Percentiles rank a stretch among this genome's conserved stretches.
Conservation (phyloP, 2,113 vertebrate species). For the Ictalurus punctatus region DNA sequence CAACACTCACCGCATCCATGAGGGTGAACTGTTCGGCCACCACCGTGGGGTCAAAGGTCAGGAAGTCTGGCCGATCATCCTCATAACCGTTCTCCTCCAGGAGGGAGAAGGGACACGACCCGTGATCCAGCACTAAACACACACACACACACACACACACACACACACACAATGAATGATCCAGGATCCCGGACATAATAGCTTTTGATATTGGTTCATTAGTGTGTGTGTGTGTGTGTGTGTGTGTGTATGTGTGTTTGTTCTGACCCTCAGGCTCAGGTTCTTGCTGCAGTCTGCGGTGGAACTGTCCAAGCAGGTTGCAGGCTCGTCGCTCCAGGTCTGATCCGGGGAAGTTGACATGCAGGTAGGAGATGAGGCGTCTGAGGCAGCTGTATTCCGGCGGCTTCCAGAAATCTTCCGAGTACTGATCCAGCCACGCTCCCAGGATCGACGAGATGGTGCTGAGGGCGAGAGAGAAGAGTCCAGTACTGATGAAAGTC, state of each 20-base stretch:
- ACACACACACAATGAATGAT: not conserved
- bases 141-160: not conserved
- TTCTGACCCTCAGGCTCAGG: constrained; percentile 78
- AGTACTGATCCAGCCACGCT: constrained; percentile 97
- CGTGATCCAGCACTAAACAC: constrained; percentile 66
- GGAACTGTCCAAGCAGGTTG: constrained; percentile 90
- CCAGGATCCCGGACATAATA: too few relatives aligned
- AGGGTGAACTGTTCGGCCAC: constrained; percentile 96
- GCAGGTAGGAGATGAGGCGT: constrained; percentile 89
- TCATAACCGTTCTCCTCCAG: constrained; percentile 83
- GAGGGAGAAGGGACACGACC: constrained; percentile 79
- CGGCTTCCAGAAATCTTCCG: constrained; percentile 92
- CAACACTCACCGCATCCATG: constrained; percentile 91
- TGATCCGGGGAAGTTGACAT: constrained; percentile 85
- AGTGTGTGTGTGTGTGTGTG: constrained; percentile 44
- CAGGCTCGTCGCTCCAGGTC: constrained; percentile 91
- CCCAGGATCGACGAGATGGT: constrained; percentile 96
- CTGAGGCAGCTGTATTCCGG: constrained; percentile 86
- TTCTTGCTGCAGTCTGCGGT: constrained; percentile 81
- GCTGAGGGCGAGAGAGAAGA: constrained; percentile 62
- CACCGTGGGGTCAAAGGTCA: constrained; percentile 88
- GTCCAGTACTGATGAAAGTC: not conserved
- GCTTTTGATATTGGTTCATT: not conserved
- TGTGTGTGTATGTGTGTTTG: not conserved
- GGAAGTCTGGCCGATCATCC: constrained; percentile 82